phyloP scores from a whole-genome alignment of 2,113 vertebrate genomes.

The Laticauda colubrina region DNA sequence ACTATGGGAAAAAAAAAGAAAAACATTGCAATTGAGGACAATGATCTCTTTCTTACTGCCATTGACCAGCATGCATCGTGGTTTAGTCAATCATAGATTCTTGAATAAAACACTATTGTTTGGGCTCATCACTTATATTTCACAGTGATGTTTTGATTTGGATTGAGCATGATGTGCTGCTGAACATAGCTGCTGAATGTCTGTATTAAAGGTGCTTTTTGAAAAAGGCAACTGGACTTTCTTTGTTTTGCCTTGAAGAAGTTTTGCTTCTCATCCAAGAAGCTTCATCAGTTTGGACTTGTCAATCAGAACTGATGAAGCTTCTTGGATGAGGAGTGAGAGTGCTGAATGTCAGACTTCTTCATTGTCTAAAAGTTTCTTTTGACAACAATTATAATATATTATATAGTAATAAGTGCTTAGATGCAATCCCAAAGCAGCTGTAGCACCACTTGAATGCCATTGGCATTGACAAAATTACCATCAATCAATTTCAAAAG shows the following conservation, averaged over 20 bases:
- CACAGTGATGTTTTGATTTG: not conserved
- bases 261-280: not conserved
- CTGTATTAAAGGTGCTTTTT: not conserved
- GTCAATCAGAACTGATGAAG: not conserved
- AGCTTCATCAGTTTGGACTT: not conserved
- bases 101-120: not conserved
- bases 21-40: not conserved
- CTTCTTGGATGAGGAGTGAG: too few species aligned
- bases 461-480: too few species aligned
- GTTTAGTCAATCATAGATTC: not conserved
- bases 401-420: too few species aligned
- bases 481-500: too few species aligned
- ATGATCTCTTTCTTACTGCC: not conserved
- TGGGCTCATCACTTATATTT: not conserved
- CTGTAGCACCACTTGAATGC: too few species aligned
- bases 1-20: too few species aligned
- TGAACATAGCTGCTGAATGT: not conserved
- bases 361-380: not conserved
- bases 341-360: not conserved
- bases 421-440: too few species aligned
- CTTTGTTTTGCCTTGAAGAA: not conserved
- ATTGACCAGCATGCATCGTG: fast-evolving
- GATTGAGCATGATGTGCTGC: not conserved
- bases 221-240: not conserved
- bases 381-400: not conserved